Evolutionary conservation across 2,888 invertebrate genomes (phyloP).

Genomic region (Nemotelus nigrinus): DNA sequence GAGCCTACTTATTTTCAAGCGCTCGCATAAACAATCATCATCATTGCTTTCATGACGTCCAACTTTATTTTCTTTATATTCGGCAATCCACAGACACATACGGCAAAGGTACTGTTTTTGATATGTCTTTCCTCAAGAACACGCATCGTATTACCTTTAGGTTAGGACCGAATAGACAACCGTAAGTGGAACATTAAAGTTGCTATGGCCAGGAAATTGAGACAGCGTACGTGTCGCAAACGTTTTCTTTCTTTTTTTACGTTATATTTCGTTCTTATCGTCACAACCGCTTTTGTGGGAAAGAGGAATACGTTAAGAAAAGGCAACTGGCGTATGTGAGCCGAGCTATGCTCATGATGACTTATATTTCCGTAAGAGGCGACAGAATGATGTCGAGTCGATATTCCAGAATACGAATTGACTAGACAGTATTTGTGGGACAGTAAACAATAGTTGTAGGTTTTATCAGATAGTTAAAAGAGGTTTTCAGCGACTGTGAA

Average conservation of each 20-base stretch:
- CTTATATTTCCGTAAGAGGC: constrained; percentile 19
- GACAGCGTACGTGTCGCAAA: constrained; percentile 40
- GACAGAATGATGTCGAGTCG: not conserved
- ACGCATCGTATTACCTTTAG: constrained; percentile 35
- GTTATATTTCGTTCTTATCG: not conserved
- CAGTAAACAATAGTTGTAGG: too few relatives aligned
- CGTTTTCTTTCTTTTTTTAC: constrained; percentile 1
- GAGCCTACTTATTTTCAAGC: constrained; percentile 42
- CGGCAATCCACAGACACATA: not conserved
- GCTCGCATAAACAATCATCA: constrained; percentile 46
- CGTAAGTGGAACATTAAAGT: constrained; percentile 45
- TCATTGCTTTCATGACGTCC: constrained; percentile 41
- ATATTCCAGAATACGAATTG: constrained; percentile 9
- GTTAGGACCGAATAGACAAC: constrained; percentile 34
- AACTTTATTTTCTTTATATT: constrained; percentile 8
- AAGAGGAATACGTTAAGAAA: constrained; percentile 16
- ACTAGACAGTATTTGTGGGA: not conserved
- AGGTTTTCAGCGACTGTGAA: too few relatives aligned
- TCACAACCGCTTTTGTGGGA: not conserved
- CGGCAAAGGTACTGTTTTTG: constrained; percentile 11
- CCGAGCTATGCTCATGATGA: constrained; percentile 1
- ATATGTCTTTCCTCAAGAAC: constrained; percentile 7
- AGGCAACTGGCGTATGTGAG: constrained; percentile 21
- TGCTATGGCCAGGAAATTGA: constrained; percentile 44
- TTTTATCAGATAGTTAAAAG: too few relatives aligned